Evolutionary conservation across 2,113 vertebrate genomes (phyloP), one percentile per base, ranked within the genome.

Genomic region (Gasterosteus aculeatus): DNA sequence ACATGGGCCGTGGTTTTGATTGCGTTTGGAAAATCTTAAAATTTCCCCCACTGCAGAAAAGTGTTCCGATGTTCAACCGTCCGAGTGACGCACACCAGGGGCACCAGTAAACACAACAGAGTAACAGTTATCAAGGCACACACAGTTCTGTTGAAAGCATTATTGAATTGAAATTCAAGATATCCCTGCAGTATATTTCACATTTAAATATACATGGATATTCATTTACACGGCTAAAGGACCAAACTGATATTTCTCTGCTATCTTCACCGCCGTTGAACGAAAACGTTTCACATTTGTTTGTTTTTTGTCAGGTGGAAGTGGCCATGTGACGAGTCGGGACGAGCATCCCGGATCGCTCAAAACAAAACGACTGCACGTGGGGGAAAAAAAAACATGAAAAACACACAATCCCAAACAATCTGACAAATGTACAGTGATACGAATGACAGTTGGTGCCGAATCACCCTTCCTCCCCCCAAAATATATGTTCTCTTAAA

Each of bases 161-260:
- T 86, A 91, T 89, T 26, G 22, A 85, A 90, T 69, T 92, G 66
- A 91, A 88, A 82, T 83, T 88, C 77, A 83, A 91, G 81, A 88
- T 85, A 87, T 87, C 92, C 90, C 91, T 92, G 91, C 91, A 92
- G 86, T 91, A 87, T 87, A 90, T 86, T 91, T 92, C 88, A 93
- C 88, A 92, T 90, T 90, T 92, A 90, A 91, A 92, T 92, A 91
- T 83, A 89, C 87, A 89, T 60, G 83, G 88, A 88, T 90, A 86
- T 89, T 89, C 63, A 89, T 87, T 85, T 83, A 91, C 87, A 90
- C 75, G 78, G 88, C 78, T 61, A 59, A 84, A 75, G 84, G 83
- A 89, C 78, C 86, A 81, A 89, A 87, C 59, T 4, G 14, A 77
- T 80, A 77, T 68, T 78, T 51, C 77, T 79, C 65, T 78, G 89